A percentile compares a stretch with the other conserved stretches of the same genome.
Conservation (phyloP, 2,888 invertebrate genomes). For the Caenorhabditis sp. region DNA sequence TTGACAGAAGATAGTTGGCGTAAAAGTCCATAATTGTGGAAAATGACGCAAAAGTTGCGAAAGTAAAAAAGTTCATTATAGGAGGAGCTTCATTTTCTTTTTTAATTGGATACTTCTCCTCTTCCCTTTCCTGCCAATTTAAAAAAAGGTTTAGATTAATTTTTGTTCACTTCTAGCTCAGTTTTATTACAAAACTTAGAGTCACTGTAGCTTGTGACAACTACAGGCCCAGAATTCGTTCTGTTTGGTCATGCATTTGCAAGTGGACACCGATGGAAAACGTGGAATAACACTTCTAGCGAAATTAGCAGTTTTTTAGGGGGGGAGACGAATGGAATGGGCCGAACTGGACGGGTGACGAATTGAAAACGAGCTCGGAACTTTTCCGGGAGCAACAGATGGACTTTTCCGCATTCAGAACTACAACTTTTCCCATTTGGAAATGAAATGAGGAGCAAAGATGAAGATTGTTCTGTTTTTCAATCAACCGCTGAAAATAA, state of each 20-base stretch:
- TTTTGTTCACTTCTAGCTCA: no score
- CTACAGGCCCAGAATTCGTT: no score
- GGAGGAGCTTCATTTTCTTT: no score
- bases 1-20: not conserved
- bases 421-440: not conserved
- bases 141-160: no score
- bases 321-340: not conserved
- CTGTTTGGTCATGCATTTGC: conserved; percentile 11
- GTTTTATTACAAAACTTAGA: no score
- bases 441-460: not conserved
- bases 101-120: no score
- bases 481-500: no score
- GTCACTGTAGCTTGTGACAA: no score
- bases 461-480: no score
- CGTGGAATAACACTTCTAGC: conserved; percentile 14
- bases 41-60: no score
- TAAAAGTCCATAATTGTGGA: not conserved
- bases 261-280: conserved; percentile 15
- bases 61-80: no score
- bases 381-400: not conserved
- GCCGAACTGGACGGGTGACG: not conserved
- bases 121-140: no score
- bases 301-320: conserved; percentile 2
- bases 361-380: not conserved
- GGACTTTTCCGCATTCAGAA: not conserved